phyloP scores from a whole-genome alignment of 1,140 invertebrate genomes.

The Macrobrachium nipponense region DNA sequence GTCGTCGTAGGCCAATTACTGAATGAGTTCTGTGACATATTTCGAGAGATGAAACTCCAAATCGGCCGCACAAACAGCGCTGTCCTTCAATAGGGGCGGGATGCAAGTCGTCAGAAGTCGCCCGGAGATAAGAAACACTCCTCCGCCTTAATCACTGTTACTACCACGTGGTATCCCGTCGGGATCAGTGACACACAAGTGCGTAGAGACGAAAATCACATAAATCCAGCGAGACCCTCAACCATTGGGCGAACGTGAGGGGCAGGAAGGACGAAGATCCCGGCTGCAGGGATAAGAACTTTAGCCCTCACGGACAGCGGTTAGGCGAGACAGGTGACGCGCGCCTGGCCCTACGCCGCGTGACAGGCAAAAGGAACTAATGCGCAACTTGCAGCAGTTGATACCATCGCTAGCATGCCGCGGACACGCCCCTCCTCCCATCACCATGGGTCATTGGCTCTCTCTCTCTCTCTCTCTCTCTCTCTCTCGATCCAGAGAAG shows the following conservation, averaged over 20 bases:
- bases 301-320: background rate
- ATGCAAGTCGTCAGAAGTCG: background rate
- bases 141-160: constrained; percentile 15
- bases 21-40: no score
- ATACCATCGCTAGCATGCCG: constrained; percentile 5
- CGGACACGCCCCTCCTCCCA: background rate
- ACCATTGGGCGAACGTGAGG: background rate
- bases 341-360: background rate
- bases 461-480: background rate
- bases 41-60: no score
- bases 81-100: background rate
- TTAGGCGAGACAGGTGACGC: constrained; percentile 1
- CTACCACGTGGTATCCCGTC: constrained; percentile 19
- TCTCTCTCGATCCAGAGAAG: background rate
- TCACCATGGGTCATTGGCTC: constrained; percentile 1
- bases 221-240: background rate
- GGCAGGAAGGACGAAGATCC: background rate
- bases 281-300: background rate
- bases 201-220: constrained; percentile 12
- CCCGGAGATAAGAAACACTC: constrained; percentile 6
- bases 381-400: constrained; percentile 16
- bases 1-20: no score
- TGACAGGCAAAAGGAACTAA: background rate
- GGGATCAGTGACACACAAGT: constrained; percentile 8
- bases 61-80: background rate